Conservation (phyloP, 2,113 vertebrate genomes). For the Scomber japonicus region DNA sequence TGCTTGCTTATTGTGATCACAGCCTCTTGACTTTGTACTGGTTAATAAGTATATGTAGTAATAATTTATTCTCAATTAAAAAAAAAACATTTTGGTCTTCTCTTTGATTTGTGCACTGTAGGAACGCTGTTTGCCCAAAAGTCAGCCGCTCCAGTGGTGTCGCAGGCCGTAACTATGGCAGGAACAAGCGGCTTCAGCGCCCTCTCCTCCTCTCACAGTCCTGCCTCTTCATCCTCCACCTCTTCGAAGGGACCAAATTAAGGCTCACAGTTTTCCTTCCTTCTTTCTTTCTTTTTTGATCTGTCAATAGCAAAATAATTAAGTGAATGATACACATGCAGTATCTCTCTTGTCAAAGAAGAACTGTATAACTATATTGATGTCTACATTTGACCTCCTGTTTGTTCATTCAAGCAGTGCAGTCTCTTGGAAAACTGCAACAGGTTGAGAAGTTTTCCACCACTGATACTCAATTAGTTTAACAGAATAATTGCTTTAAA, state of each 20-base stretch:
- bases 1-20: no score
- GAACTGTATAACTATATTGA: slow-evolving; percentile 18
- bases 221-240: slow-evolving; percentile 79
- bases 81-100: background rate
- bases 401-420: background rate
- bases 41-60: no score
- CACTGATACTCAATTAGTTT: slow-evolving; percentile 34
- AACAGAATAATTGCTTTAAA: slow-evolving; percentile 25
- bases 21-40: no score
- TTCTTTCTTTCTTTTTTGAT: slow-evolving; percentile 31
- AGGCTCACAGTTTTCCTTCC: slow-evolving; percentile 4
- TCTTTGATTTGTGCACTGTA: slow-evolving; percentile 49
- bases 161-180: slow-evolving; percentile 72
- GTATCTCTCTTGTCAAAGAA: slow-evolving; percentile 46
- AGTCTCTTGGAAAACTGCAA: slow-evolving; percentile 11
- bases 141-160: slow-evolving; percentile 66
- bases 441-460: slow-evolving; percentile 4
- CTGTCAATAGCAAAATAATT: slow-evolving; percentile 1
- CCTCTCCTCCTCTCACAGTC: slow-evolving; percentile 80
- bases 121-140: slow-evolving; percentile 86
- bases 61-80: no score
- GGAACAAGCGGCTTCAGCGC: slow-evolving; percentile 82
- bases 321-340: slow-evolving; percentile 7
- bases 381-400: slow-evolving; percentile 6
- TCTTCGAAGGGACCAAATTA: slow-evolving; percentile 83